Evolutionary conservation across 2,113 vertebrate genomes (phyloP), one percentile per base, ranked within the genome.

Genomic region (Columba janthina): DNA sequence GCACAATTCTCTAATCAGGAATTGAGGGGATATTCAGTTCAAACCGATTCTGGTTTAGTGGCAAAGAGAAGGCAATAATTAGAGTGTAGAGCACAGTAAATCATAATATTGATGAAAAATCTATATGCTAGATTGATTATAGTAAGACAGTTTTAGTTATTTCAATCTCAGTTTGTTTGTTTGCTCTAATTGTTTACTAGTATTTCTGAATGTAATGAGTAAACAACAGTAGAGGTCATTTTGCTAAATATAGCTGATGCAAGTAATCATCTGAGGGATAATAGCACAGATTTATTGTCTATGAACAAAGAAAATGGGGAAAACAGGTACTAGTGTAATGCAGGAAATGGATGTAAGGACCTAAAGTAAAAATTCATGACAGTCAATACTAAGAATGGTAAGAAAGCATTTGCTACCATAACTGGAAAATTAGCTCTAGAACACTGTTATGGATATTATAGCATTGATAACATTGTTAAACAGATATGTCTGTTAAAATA

Each of bases 41-140:
- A 94, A 86, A 86, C 40, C 2, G 1, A 51, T 71, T 69, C 51
- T 77, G 36, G 13, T 66, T 77, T 60, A 70, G 25, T 34, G 84
- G 71, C 40, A 88, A 84, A 93, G 82, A 61, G 38, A 88, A 85
- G 69, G 51, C n/a, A 73, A 58, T 86, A 92, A 93, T 92, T 94
- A 88, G 34, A 75, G 17, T 32, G 8, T 46, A 62, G 67, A 88
- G 64, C 51, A 58, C 44, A 92, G 19, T 26, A 58, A 74, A 51
- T 84, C 64, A 64, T 90, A 90, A 80, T 76, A 80, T 73, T 88
- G 75, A 95, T 93, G 67, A 90, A 83, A 94, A 94, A 92, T 62
- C 72, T 93, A 11, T 80, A 44, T 85, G 72, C 62, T 78, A n/a
- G 38, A 89, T 89, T 93, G 74, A 89, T 93, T 92, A 80, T 46